Conservation (phyloP, 2,888 invertebrate species). For the Noctua pronuba region DNA sequence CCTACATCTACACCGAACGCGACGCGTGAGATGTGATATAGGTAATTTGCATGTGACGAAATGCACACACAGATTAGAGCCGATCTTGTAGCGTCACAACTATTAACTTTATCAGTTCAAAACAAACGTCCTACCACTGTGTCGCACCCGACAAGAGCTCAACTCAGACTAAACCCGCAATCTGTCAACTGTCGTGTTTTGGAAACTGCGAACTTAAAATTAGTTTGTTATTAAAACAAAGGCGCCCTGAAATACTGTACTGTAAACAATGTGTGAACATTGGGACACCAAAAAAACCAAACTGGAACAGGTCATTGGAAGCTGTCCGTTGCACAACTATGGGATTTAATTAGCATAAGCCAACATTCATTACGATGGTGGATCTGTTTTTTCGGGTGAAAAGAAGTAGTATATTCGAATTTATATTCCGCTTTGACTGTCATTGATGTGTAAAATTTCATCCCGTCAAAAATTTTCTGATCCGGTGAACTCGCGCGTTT, state of each 20-base stretch:
- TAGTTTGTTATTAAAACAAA: conserved; percentile 59
- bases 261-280: conserved; percentile 42
- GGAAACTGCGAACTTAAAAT: conserved; percentile 48
- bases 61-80: conserved; percentile 76
- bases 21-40: conserved; percentile 83
- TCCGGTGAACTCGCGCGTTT: conserved; percentile 22
- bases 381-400: background rate
- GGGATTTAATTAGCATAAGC: conserved; percentile 43
- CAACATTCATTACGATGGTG: conserved; percentile 15
- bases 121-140: conserved; percentile 20
- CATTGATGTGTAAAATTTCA: conserved; percentile 25
- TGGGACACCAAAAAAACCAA: conserved; percentile 52
- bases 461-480: conserved; percentile 23
- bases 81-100: conserved; percentile 79
- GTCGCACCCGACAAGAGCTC: conserved; percentile 31
- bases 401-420: conserved; percentile 17
- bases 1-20: conserved; percentile 81
- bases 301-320: conserved; percentile 58
- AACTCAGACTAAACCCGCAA: conserved; percentile 18
- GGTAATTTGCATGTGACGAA: conserved; percentile 86
- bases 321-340: conserved; percentile 49
- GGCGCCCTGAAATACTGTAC: conserved; percentile 30
- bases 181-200: conserved; percentile 56
- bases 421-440: background rate
- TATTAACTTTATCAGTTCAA: conserved; percentile 58